phyloP scores from a whole-genome alignment of 2,797 vertebrate species.

The Triplophysa yarkandensis region DNA sequence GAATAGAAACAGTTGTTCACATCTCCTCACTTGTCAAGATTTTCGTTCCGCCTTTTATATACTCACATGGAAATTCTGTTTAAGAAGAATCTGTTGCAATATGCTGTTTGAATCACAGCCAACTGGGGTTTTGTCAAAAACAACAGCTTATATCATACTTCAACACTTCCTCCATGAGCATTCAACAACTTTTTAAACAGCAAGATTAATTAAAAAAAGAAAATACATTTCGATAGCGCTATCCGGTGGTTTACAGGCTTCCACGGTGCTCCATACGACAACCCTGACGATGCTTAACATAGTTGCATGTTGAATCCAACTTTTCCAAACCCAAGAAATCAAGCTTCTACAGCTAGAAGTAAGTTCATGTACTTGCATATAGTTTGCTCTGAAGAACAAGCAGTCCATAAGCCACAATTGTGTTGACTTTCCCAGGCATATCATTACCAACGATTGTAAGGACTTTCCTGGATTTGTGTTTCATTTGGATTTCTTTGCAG shows the following conservation, averaged over 20 bases:
- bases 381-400: background rate
- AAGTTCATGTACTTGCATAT: background rate
- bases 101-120: too few relatives aligned
- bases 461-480: background rate
- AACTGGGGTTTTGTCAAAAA: too few relatives aligned
- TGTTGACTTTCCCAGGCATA: background rate
- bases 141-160: too few relatives aligned
- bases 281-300: background rate
- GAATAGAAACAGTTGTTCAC: background rate
- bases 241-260: too few relatives aligned
- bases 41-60: background rate
- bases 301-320: background rate
- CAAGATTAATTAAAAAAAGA: too few relatives aligned
- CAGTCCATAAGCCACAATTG: background rate
- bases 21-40: conserved; percentile 1
- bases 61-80: background rate
- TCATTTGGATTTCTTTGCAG: too few relatives aligned
- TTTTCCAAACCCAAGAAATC: background rate
- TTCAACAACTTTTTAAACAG: too few relatives aligned
- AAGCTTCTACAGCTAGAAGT: background rate
- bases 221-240: too few relatives aligned
- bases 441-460: background rate
- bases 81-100: background rate
- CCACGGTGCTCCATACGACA: too few relatives aligned
- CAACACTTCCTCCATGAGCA: too few relatives aligned